These are phyloP conservation scores for Hoplostethus mediterraneus DNA, from an alignment of 2,797 vertebrate genomes.

Conservation along the genomic window DNA sequence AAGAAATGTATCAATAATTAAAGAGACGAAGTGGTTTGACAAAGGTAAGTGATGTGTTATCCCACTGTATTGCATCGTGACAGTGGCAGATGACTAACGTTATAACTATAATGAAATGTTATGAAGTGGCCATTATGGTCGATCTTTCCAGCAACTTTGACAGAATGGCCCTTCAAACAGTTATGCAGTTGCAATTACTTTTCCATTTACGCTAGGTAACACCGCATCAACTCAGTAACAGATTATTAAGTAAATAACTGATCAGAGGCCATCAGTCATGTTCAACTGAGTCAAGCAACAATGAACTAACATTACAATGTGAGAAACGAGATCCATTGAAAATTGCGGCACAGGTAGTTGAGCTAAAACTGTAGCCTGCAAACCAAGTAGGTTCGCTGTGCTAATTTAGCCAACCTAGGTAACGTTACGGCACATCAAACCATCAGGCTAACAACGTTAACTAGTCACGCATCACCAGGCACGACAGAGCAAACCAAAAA, in stretches of 20 bases:
- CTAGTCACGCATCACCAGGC: constrained; percentile 30
- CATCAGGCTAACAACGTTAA: constrained; percentile 36
- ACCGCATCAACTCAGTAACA: constrained; percentile 25
- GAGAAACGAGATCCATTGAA: not conserved
- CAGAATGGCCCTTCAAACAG: not conserved
- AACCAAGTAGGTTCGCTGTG: constrained; percentile 20
- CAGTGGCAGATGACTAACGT: not conserved
- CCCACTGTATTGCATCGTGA: not conserved
- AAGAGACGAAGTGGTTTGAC: not conserved
- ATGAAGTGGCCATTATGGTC: not conserved
- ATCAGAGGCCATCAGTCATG: constrained; percentile 14
- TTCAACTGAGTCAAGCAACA: constrained; percentile 30
- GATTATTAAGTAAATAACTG: constrained; percentile 41
- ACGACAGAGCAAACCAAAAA: constrained; percentile 6
- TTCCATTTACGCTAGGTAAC: not conserved
- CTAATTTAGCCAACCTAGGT: constrained; percentile 24
- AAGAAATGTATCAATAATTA: not conserved
- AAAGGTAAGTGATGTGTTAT: not conserved
- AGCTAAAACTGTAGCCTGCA: constrained; percentile 1
- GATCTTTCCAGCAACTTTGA: not conserved
- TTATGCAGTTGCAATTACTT: not conserved
- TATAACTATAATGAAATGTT: not conserved
- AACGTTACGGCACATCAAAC: constrained; percentile 20
- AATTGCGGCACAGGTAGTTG: not conserved
- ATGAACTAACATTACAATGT: not conserved